A percentile compares a stretch with the other conserved stretches of the same genome.
These are phyloP conservation scores for Agonopterix arenella DNA, from an alignment of 2,888 invertebrate genomes.

Conservation along the genomic window DNA sequence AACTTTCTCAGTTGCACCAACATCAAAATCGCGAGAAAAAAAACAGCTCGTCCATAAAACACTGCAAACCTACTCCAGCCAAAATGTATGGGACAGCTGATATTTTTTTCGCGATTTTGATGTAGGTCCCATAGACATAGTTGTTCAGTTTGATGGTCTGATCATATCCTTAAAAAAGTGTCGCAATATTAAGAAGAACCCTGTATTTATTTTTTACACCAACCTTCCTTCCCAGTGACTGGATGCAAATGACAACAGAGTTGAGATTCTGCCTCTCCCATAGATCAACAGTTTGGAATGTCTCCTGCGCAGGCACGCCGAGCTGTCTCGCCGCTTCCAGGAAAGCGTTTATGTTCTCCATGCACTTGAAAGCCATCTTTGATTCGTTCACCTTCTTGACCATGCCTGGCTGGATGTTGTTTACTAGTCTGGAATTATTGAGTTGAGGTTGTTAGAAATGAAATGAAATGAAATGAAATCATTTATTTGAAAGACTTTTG, in stretches of 20 bases:
- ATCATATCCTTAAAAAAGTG: no score
- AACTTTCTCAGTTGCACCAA: no score
- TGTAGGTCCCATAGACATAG: no score
- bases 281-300: conserved; percentile 97
- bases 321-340: conserved; percentile 88
- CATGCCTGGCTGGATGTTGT: conserved; percentile 88
- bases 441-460: neutral
- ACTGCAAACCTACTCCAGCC: no score
- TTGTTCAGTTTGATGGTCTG: no score
- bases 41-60: no score
- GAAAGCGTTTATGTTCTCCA: conserved; percentile 99
- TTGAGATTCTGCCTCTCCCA: conserved; percentile 98
- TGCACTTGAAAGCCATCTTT: conserved; percentile 96
- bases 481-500: no score
- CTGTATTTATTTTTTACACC: conserved; percentile 7
- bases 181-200: no score
- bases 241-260: conserved; percentile 96
- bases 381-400: conserved; percentile 95
- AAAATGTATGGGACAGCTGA: no score
- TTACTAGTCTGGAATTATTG: conserved; percentile 82
- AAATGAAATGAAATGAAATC: no score
- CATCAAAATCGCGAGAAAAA: no score
- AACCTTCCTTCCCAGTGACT: conserved; percentile 96
- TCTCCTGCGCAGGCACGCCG: conserved; percentile 95
- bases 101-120: no score